A percentile compares a stretch with the other conserved stretches of the same genome.
Conservation (phyloP, 2,888 invertebrate genomes). For the Tetragonisca angustula region DNA sequence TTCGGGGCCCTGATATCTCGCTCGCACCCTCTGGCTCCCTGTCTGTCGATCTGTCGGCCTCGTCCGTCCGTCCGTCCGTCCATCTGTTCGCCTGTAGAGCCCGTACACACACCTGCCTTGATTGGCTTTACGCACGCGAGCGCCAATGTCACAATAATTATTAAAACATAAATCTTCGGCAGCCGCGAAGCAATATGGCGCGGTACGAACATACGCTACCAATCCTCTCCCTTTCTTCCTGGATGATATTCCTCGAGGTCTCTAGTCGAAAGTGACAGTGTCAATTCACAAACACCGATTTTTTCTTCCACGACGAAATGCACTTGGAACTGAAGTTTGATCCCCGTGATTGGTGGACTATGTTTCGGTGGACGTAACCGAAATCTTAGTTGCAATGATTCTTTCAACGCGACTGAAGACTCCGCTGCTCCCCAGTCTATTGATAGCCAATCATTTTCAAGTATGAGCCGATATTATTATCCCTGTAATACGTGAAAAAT, state of each 20-base stretch:
- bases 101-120: conserved; percentile 69
- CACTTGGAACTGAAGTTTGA: too few species aligned
- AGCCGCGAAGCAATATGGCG: conserved; percentile 34
- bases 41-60: conserved; percentile 62
- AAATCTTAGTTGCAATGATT: too few species aligned
- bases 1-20: conserved; percentile 18
- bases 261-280: too few species aligned
- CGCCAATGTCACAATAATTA: conserved; percentile 79
- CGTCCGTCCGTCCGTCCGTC: conserved; percentile 60
- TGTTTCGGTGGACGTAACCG: too few species aligned
- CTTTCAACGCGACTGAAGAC: too few species aligned
- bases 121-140: conserved; percentile 70
- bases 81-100: conserved; percentile 33
- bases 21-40: conserved; percentile 58
- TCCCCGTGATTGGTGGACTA: too few species aligned
- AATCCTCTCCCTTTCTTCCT: not conserved
- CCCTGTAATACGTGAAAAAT: too few species aligned
- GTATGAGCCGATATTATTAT: too few species aligned
- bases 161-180: conserved; percentile 77
- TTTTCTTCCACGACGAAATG: too few species aligned
- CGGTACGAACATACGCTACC: conserved; percentile 1
- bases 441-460: too few species aligned
- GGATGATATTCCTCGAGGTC: not conserved
- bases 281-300: too few species aligned
- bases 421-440: too few species aligned